Conservation (phyloP, 2,113 vertebrate species). For the Cephalopterus ornatus region DNA sequence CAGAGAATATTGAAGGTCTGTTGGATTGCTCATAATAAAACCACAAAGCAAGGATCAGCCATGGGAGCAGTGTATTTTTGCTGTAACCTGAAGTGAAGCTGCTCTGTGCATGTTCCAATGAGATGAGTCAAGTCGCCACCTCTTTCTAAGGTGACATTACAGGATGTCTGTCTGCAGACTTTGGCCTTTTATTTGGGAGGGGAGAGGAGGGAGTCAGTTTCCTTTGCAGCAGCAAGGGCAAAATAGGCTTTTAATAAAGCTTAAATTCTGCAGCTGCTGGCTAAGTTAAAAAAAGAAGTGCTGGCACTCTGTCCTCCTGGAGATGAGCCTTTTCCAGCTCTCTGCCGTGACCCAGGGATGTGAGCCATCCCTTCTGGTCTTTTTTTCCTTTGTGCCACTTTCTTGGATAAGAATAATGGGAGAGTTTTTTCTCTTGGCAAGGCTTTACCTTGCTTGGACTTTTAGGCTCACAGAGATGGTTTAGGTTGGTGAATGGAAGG, state of each 20-base stretch:
- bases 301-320: conserved; percentile 22
- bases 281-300: conserved; percentile 16
- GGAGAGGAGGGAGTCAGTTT: not conserved
- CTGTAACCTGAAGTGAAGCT: not conserved
- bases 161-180: conserved; percentile 6
- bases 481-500: not conserved
- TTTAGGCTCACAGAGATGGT: not conserved
- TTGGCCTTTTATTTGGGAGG: not conserved
- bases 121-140: not conserved
- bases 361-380: not conserved
- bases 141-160: not conserved
- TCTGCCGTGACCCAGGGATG: not conserved
- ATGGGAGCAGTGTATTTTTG: not conserved
- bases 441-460: not conserved
- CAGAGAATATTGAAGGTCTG: not conserved
- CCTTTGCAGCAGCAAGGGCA: conserved; percentile 17
- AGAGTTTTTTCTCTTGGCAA: not conserved
- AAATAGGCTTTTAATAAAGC: conserved; percentile 27
- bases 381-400: not conserved
- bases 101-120: not conserved
- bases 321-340: conserved; percentile 32
- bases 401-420: not conserved
- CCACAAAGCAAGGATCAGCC: not conserved
- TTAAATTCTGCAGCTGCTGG: conserved; percentile 40
- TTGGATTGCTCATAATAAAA: not conserved